Evolutionary conservation across 1,140 invertebrate genomes (phyloP).

Genomic region (Marisa cornuarietis): DNA sequence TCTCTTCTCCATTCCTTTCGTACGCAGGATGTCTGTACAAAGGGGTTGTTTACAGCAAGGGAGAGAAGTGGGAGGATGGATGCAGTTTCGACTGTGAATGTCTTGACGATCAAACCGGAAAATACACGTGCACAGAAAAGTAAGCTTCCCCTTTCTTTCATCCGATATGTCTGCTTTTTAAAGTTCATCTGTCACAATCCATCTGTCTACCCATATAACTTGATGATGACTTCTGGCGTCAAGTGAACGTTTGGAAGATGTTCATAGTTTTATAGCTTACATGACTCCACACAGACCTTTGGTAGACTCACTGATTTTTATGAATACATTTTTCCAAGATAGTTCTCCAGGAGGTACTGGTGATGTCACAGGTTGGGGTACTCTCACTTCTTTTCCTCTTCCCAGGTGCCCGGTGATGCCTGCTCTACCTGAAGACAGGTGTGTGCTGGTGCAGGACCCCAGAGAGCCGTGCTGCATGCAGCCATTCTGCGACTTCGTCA

Average conservation of each 20-base stretch:
- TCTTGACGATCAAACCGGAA: conserved; percentile 23
- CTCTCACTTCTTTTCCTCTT: too few relatives aligned
- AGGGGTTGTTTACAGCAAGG: conserved; percentile 18
- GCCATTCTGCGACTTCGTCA: conserved; percentile 53
- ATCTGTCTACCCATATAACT: too few relatives aligned
- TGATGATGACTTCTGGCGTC: too few relatives aligned
- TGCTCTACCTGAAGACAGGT: conserved; percentile 39
- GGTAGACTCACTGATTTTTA: too few relatives aligned
- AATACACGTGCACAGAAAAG: conserved; percentile 24
- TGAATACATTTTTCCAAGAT: too few relatives aligned
- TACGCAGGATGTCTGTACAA: conserved; percentile 34
- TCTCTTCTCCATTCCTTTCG: neutral
- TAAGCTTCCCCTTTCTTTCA: neutral
- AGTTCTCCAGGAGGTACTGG: too few relatives aligned
- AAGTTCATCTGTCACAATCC: too few relatives aligned
- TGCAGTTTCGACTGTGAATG: conserved; percentile 29
- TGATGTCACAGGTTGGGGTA: too few relatives aligned
- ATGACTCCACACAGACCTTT: too few relatives aligned
- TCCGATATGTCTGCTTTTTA: neutral
- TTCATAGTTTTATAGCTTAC: too few relatives aligned
- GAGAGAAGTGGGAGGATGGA: conserved; percentile 26
- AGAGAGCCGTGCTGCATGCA: conserved; percentile 47
- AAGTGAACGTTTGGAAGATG: too few relatives aligned
- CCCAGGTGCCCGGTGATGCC: conserved; percentile 42
- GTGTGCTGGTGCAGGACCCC: conserved; percentile 48